Evolutionary conservation across 2,797 vertebrate species (phyloP).

Genomic region (Sebastes vulpes): DNA sequence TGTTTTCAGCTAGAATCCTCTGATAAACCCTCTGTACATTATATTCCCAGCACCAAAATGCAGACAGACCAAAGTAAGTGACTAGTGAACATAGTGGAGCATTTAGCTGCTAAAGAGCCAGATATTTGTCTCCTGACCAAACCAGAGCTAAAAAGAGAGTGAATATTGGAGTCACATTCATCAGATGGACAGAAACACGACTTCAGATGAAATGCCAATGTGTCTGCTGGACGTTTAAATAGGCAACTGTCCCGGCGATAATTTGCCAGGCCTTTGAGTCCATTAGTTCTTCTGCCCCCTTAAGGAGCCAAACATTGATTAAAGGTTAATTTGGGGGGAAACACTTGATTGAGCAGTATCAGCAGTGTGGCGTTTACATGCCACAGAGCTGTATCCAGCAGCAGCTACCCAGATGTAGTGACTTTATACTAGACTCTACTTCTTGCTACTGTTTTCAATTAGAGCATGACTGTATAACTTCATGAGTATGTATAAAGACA

Average conservation of each 20-base stretch:
- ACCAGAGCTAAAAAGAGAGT: not conserved
- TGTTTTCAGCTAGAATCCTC: not conserved
- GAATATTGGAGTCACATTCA: not conserved
- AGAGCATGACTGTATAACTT: not conserved
- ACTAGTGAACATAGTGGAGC: not conserved
- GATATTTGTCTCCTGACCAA: not conserved
- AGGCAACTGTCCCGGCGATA: not conserved
- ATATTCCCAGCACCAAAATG: not conserved
- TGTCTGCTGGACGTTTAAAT: not conserved
- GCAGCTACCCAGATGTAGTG: not conserved
- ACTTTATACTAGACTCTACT: not conserved
- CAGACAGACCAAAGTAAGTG: not conserved
- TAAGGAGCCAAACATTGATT: not conserved
- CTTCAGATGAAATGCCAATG: not conserved
- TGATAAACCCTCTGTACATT: not conserved
- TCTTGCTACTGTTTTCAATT: not conserved
- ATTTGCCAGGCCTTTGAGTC: not conserved
- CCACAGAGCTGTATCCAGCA: not conserved
- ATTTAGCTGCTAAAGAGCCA: not conserved
- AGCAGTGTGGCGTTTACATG: not conserved
- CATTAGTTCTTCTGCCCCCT: not conserved
- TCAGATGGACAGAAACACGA: not conserved
- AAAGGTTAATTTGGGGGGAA: not conserved
- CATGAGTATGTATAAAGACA: not conserved
- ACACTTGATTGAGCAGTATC: not conserved